Evolutionary conservation across 2,888 invertebrate genomes (phyloP).

Genomic region (Argyresthia albistria): DNA sequence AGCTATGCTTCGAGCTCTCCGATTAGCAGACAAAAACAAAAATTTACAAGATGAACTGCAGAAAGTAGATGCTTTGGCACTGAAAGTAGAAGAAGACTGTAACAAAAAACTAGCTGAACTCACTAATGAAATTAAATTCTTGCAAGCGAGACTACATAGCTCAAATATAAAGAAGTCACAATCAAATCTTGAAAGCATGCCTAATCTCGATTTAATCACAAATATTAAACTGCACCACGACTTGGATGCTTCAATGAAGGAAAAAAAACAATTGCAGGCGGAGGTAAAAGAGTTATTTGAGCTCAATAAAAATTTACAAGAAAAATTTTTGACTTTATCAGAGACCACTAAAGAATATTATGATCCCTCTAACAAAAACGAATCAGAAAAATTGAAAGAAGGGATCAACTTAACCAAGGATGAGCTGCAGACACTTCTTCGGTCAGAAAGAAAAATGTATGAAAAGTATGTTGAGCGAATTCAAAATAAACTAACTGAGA

Average conservation of each 20-base stretch:
- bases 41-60: constrained; percentile 78
- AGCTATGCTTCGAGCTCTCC: constrained; percentile 83
- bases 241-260: constrained; percentile 31
- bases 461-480: constrained; percentile 43
- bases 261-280: constrained; percentile 52
- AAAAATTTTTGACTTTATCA: constrained; percentile 39
- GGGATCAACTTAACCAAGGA: constrained; percentile 21
- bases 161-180: constrained; percentile 32
- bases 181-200: too few species aligned
- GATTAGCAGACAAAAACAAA: constrained; percentile 81
- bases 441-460: constrained; percentile 56
- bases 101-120: constrained; percentile 77
- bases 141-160: constrained; percentile 71
- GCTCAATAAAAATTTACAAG: constrained; percentile 61
- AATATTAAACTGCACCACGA: constrained; percentile 16
- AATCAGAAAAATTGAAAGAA: constrained; percentile 25
- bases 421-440: constrained; percentile 45
- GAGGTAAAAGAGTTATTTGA: constrained; percentile 62
- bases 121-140: constrained; percentile 70
- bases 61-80: constrained; percentile 81
- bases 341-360: constrained; percentile 27
- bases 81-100: constrained; percentile 83
- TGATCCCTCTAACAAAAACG: constrained; percentile 11
- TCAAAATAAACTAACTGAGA: constrained; percentile 48
- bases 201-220: too few species aligned